Conservation (phyloP, 2,888 invertebrate species). For the Heterodera filipjevi region DNA sequence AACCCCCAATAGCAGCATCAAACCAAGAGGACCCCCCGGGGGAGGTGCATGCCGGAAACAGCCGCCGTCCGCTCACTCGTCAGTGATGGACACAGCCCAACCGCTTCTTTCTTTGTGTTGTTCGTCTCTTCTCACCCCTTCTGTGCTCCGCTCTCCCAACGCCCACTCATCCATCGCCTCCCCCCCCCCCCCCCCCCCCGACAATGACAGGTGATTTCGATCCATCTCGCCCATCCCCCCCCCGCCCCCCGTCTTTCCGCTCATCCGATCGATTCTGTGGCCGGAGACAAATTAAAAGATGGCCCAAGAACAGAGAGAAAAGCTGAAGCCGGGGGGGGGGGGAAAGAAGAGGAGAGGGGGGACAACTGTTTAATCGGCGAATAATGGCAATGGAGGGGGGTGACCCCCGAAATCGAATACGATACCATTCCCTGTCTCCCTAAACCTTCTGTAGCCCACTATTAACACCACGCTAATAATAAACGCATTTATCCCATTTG, state of each 20-base stretch:
- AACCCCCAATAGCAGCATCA: not conserved
- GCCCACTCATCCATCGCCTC: not conserved
- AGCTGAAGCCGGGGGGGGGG: not conserved
- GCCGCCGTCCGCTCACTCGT: conserved; percentile 17
- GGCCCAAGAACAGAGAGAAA: no score
- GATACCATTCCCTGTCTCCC: not conserved
- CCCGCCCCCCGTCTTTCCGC: not conserved
- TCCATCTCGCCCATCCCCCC: no score
- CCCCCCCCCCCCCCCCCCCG: not conserved
- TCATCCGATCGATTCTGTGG: not conserved
- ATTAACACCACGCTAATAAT: not conserved
- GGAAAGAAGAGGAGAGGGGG: not conserved
- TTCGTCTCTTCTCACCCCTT: not conserved
- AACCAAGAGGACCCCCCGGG: not conserved
- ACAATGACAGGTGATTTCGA: conserved; percentile 17
- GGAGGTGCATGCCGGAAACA: not conserved
- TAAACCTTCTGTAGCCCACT: no score
- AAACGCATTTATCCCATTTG: not conserved
- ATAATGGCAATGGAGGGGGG: not conserved
- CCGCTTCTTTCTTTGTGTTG: not conserved
- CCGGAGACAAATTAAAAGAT: not conserved
- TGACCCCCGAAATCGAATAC: not conserved
- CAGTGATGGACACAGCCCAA: not conserved
- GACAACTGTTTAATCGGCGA: not conserved
- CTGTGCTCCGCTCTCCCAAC: not conserved